phyloP scores from a whole-genome alignment of 92 coral and sea anemone species.

The Umimayanthus chanpuru region DNA sequence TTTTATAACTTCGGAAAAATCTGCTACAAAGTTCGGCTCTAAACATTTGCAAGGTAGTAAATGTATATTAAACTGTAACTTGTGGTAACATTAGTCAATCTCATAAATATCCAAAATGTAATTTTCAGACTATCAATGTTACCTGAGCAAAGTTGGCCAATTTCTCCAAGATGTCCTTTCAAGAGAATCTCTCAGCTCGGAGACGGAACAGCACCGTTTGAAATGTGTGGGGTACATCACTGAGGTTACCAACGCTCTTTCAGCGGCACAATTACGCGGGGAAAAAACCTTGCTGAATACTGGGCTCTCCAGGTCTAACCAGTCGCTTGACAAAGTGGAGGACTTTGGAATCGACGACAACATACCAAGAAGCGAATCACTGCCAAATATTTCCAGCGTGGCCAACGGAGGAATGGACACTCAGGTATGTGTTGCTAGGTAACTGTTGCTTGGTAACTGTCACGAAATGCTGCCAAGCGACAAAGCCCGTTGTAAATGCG shows the following conservation, averaged over 20 bases:
- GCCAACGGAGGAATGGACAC: slow-evolving; percentile 44
- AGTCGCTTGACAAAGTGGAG: slow-evolving; percentile 64
- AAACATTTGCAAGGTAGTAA: too few relatives aligned
- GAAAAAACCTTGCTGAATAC: slow-evolving; percentile 56
- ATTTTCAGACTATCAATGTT: slow-evolving; percentile 64
- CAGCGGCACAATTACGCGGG: slow-evolving; percentile 44
- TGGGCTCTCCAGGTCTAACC: slow-evolving; percentile 79
- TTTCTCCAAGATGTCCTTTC: slow-evolving; percentile 81
- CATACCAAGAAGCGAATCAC: slow-evolving; percentile 81
- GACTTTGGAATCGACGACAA: slow-evolving; percentile 58
- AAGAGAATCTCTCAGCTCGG: slow-evolving; percentile 77
- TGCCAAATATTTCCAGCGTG: slow-evolving; percentile 67
- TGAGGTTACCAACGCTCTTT: slow-evolving; percentile 70
- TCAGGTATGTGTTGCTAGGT: slow-evolving; percentile 13
- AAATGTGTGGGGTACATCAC: slow-evolving; percentile 74
- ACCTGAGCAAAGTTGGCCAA: slow-evolving; percentile 62
- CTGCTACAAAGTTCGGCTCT: too few relatives aligned
- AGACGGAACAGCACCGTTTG: slow-evolving; percentile 73
- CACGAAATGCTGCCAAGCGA: neutral
- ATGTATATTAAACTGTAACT: too few relatives aligned
- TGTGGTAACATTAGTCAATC: neutral
- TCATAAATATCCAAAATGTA: neutral
- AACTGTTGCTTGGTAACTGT: too few relatives aligned
- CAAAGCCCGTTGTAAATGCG: neutral
- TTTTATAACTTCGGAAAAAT: too few relatives aligned